Base-by-base conservation (phyloP, 2,888 invertebrate species). In the Netelia melanura region DNA sequence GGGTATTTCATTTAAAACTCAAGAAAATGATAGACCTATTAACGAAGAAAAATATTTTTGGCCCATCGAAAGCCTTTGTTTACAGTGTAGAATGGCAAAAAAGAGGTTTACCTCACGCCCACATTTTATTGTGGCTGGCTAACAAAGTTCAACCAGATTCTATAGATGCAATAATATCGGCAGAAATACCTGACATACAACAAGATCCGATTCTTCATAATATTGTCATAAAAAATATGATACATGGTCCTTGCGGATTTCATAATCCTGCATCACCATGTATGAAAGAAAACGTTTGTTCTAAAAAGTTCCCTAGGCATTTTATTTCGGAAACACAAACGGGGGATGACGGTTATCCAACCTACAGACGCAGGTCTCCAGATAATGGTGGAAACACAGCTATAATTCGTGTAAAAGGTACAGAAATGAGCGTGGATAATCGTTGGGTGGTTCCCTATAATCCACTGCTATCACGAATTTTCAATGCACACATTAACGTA, bases 211-310 rank as follows among this genome's bases (percentile, higher is more conserved):
- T 72, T 9, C 68, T 91, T 25, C 81, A 87, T 81, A 84, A 90
- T 23, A 88, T 92, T 87, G 91, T 94, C 62, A 91, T 85, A 6
- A 91, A 87, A 84, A 88, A 92, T 77, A 94, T 94, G 92, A 89
- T 92, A 67, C 94, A 94, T 91, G 94, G 94, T 48, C 94, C 94
- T 74, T 94, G 94, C 88, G 94, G 93, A 79, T 79, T 79, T 56
- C 78, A 91, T n/a, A 93, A 93, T 88, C 84, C 68, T 82, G 90
- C 90, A 61, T 92, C 92, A 17, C 94, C 89, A 94, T 30, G 30
- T 30, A 30, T 94, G 93, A 83, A 80, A 52, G 90, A 93, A 83
- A 91, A 91, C 67, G 90, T 91, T 80, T 93, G 92, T 81, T 81
- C 88, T 23, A 91, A 92, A 76, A 48, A 79, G 11, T 89, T 62